Evolutionary conservation across 2,797 vertebrate species (phyloP), one percentile per base, ranked within the genome.

Genomic region (Pangasius krempfi): DNA sequence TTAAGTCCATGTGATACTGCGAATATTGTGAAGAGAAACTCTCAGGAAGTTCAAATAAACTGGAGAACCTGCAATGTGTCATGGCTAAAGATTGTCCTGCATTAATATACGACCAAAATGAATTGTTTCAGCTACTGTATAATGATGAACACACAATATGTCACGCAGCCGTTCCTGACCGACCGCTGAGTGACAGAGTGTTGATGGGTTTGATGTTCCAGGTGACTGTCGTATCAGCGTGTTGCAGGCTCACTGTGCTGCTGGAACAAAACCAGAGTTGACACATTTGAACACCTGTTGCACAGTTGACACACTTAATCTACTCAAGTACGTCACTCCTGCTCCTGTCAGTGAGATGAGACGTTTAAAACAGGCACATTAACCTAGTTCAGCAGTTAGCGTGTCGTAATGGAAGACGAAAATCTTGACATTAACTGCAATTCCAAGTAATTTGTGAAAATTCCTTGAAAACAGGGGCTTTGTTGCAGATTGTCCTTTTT

Each of bases 231-330:
- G 12, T 60, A 44, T 62, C 58, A 44, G 25, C 40, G 13, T 83
- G 58, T 83, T 83, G 18, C 58, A 83, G 37, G 58, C 58, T 83
- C 3, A 1, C 25, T 44, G 20, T 0, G 12, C 80, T 9, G 13
- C 37, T 47, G 80, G 58, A 83, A 81, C 37, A 83, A 83, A 83
- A 83, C 58, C 40, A 62, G 12, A n/a, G 60, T n/a, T 84, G 82
- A 84, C 27, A 52, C 64, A 13, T 68, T 84, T 84, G 27, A 84
- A 68, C 82, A 84, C 62, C 82, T 84, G 82, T 68, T 68, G 62
- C 4, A 6, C 62, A 66, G 27, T 68, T 68, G 82, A 84, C 82
- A 68, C 62, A 20, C 82, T 84, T 84, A 52, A 52, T 68, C 82
- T 68, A 33, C 44, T 84, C n/a, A 10, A 52, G n/a, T 25, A 84